phyloP scores from a whole-genome alignment of 1,140 invertebrate species.

The Drosophila arizonae region DNA sequence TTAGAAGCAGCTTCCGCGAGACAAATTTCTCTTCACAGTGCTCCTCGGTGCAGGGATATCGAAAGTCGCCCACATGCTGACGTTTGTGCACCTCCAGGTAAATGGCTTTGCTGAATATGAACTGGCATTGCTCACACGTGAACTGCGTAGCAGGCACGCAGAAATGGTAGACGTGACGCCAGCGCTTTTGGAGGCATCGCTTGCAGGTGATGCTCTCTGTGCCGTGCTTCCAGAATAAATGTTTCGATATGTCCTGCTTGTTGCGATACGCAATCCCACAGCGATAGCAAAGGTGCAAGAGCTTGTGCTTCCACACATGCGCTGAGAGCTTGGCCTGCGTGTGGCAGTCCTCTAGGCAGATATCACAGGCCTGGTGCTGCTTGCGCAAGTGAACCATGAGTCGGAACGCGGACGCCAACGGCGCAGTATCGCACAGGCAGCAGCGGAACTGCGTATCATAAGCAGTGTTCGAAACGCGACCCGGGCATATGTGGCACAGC shows the following conservation, averaged over 20 bases:
- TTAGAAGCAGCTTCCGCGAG: constrained; percentile 89
- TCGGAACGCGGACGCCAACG: constrained; percentile 91
- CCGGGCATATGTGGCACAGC: constrained; percentile 92
- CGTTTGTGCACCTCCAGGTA: constrained; percentile 92
- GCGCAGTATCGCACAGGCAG: constrained; percentile 88
- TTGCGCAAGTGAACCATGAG: constrained; percentile 93
- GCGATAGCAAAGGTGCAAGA: constrained; percentile 92
- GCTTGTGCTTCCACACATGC: constrained; percentile 94
- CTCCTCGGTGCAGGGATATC: constrained; percentile 88
- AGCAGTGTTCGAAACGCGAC: constrained; percentile 85
- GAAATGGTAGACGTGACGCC: constrained; percentile 95
- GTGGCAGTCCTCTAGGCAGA: constrained; percentile 90
- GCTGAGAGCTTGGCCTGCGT: constrained; percentile 89
- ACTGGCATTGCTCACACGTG: constrained; percentile 90
- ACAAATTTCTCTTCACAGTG: constrained; percentile 90
- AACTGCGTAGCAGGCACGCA: constrained; percentile 91
- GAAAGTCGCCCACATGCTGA: constrained; percentile 88
- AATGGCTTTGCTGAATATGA: constrained; percentile 89
- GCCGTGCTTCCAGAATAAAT: constrained; percentile 95
- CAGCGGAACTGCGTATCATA: constrained; percentile 86
- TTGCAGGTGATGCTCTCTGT: constrained; percentile 93
- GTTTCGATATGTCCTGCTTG: constrained; percentile 93
- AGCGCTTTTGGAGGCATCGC: constrained; percentile 93
- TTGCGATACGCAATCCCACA: constrained; percentile 93
- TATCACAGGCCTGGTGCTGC: constrained; percentile 91